Evolutionary conservation across 2,888 invertebrate species (phyloP).

Genomic region (Ommatoiulus sabulosus): DNA sequence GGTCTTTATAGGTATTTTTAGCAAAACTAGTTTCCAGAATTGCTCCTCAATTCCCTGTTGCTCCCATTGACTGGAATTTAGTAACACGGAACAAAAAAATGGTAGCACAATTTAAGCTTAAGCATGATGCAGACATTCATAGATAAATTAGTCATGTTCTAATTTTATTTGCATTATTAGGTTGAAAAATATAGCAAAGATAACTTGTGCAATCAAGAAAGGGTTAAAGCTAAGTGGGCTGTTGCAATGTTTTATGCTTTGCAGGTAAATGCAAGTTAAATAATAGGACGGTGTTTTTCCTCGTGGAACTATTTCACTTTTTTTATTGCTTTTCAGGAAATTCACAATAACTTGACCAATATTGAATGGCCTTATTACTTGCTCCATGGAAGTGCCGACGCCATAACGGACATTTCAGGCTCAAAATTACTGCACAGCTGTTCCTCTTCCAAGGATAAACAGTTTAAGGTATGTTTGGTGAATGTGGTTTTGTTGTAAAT

Average conservation of each 20-base stretch:
- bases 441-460: conserved; percentile 58
- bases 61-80: conserved; percentile 62
- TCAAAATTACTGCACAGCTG: conserved; percentile 52
- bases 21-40: conserved; percentile 64
- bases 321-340: conserved; percentile 55
- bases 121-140: not conserved
- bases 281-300: not conserved
- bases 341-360: conserved; percentile 56
- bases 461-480: conserved; percentile 52
- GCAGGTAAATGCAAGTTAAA: conserved; percentile 58
- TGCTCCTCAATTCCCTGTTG: conserved; percentile 64
- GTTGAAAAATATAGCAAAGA: conserved; percentile 66
- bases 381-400: conserved; percentile 57
- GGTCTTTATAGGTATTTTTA: conserved; percentile 63
- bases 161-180: conserved; percentile 61
- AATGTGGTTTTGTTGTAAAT: no score
- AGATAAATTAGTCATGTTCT: conserved; percentile 35
- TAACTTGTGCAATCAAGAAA: conserved; percentile 66
- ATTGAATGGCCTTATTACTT: conserved; percentile 58
- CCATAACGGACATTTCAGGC: conserved; percentile 55
- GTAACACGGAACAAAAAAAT: conserved; percentile 65
- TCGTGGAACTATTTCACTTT: not conserved
- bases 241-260: conserved; percentile 63
- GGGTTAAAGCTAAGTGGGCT: conserved; percentile 67
- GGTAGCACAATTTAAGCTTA: not conserved